Conservation (phyloP, 2,113 vertebrate species). For the Prionailurus viverrinus region DNA sequence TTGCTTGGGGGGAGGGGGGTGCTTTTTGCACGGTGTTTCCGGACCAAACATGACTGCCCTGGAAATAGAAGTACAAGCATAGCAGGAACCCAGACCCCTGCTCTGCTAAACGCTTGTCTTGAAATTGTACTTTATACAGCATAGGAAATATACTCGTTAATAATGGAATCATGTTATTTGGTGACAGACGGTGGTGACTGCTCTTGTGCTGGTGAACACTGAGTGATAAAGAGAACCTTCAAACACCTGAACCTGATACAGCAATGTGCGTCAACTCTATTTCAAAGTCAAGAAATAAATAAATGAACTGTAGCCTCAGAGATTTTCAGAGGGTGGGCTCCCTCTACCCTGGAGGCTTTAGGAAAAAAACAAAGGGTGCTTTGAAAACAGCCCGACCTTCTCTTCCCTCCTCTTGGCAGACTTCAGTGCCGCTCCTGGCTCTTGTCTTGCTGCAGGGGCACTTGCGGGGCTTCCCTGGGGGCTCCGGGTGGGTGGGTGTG, state of each 20-base stretch:
- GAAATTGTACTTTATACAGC: neutral
- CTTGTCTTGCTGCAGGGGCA: neutral
- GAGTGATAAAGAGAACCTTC: fast-evolving
- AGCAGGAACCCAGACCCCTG: neutral
- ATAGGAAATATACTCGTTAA: fast-evolving
- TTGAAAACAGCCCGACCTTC: neutral
- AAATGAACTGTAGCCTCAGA: neutral
- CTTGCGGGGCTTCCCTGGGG: neutral
- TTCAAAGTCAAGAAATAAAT: neutral
- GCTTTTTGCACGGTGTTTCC: neutral
- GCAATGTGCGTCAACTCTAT: fast-evolving
- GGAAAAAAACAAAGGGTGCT: neutral
- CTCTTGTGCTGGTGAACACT: neutral
- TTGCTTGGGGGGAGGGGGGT: neutral
- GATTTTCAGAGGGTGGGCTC: neutral
- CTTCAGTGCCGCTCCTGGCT: neutral
- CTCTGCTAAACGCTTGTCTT: neutral
- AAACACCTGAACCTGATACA: too few species aligned
- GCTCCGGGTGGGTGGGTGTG: neutral
- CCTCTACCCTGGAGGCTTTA: neutral
- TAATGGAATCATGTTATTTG: fast-evolving
- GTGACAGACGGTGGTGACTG: neutral
- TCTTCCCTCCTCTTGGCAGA: neutral
- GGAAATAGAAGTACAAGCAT: neutral
- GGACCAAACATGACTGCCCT: neutral